Evolutionary conservation across 2,888 invertebrate genomes (phyloP).

Genomic region (Patella ulyssiponensis): DNA sequence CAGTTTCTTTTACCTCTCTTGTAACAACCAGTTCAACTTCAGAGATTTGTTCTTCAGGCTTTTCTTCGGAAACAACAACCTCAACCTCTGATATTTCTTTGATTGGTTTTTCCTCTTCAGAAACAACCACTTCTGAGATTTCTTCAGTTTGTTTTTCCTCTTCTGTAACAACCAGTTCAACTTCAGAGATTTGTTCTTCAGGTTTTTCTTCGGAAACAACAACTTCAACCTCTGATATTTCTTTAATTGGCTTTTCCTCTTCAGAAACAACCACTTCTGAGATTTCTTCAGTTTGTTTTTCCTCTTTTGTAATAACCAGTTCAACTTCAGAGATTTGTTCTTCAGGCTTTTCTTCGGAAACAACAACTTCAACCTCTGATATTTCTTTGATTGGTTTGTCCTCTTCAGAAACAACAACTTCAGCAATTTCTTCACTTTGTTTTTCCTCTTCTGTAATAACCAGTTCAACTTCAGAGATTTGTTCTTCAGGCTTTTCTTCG

Average conservation of each 20-base stretch:
- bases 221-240: neutral
- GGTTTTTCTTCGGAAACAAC: conserved; percentile 17
- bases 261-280: conserved; percentile 35
- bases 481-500: neutral
- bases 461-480: conserved; percentile 9
- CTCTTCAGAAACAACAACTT: conserved; percentile 16
- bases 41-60: conserved; percentile 11
- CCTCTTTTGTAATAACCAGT: neutral
- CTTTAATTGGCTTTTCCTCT: conserved; percentile 6
- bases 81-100: neutral
- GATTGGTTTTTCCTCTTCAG: neutral
- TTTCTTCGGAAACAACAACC: conserved; percentile 8
- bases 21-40: conserved; percentile 20
- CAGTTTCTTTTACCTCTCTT: conserved; percentile 6
- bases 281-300: conserved; percentile 68
- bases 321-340: neutral
- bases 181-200: neutral
- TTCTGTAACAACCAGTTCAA: conserved; percentile 21
- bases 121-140: neutral
- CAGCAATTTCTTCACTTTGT: conserved; percentile 8
- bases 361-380: conserved; percentile 11
- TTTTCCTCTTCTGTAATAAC: conserved; percentile 31
- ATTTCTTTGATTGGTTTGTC: conserved; percentile 17
- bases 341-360: conserved; percentile 17
- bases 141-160: neutral